phyloP scores from a whole-genome alignment of 2,113 vertebrate species.

The Oxygymnocypris stewartii region DNA sequence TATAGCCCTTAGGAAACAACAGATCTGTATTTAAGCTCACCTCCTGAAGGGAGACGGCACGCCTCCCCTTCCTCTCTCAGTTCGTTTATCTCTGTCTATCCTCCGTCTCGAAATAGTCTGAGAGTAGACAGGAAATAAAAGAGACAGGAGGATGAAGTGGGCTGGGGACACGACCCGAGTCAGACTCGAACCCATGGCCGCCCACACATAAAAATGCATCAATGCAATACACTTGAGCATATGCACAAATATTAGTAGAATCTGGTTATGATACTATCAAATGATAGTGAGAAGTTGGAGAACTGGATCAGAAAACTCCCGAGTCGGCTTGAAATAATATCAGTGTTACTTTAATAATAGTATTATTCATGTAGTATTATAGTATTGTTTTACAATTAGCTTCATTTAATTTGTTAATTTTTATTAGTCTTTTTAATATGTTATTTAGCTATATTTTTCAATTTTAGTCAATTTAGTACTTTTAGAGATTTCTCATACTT shows the following conservation, averaged over 20 bases:
- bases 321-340: neutral
- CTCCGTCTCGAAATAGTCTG: neutral
- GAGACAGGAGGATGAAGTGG: neutral
- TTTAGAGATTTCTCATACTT: too few relatives aligned
- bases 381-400: neutral
- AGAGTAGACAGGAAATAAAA: neutral
- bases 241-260: neutral
- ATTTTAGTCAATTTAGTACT: neutral
- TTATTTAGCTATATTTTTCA: neutral
- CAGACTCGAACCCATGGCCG: neutral
- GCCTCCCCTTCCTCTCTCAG: constrained; percentile 54
- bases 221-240: neutral
- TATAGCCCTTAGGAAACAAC: constrained; percentile 53
- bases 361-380: neutral
- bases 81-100: constrained; percentile 32
- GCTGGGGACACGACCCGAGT: neutral
- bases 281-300: neutral
- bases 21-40: constrained; percentile 64
- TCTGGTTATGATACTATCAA: neutral
- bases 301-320: neutral
- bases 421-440: neutral
- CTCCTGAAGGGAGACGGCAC: constrained; percentile 61
- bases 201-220: neutral
- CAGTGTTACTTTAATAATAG: neutral
- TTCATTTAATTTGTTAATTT: neutral